A percentile compares a stretch with the other conserved stretches of the same genome.
These are phyloP conservation scores for Chrysochloris asiatica DNA, from an alignment of 2,113 vertebrate species.

Conservation along the genomic window DNA sequence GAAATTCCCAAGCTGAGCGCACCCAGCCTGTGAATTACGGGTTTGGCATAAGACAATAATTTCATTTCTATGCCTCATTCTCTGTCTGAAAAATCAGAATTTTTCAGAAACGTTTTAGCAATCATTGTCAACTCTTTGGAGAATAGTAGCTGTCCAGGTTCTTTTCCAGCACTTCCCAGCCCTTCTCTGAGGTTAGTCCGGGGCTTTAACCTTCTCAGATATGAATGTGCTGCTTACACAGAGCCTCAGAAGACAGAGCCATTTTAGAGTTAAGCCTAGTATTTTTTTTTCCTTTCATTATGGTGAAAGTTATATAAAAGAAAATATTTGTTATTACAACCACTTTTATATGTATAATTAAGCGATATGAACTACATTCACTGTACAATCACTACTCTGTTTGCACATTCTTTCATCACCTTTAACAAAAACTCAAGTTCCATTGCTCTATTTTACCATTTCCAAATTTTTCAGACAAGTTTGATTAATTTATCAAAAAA, in stretches of 20 bases:
- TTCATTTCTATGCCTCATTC: neutral
- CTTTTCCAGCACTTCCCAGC: neutral
- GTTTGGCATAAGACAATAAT: neutral
- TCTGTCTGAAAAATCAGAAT: neutral
- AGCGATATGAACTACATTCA: neutral
- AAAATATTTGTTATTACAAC: too few relatives aligned
- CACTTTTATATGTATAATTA: neutral
- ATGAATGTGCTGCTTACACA: neutral
- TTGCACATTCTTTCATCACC: neutral
- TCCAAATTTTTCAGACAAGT: neutral
- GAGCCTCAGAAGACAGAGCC: neutral
- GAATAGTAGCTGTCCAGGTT: neutral
- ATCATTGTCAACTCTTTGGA: neutral
- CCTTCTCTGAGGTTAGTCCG: neutral
- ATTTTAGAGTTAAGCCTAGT: neutral
- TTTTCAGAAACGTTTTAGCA: slow-evolving; percentile 5
- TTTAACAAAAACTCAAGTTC: neutral
- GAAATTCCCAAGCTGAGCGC: neutral
- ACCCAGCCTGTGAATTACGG: neutral
- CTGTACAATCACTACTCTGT: neutral
- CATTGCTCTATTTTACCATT: neutral
- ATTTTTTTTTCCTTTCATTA: too few relatives aligned
- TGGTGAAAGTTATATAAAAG: neutral
- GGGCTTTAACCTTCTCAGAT: neutral
- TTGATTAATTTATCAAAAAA: too few relatives aligned